Evolutionary conservation across 2,797 vertebrate genomes (phyloP).

Genomic region (Ispidina picta): DNA sequence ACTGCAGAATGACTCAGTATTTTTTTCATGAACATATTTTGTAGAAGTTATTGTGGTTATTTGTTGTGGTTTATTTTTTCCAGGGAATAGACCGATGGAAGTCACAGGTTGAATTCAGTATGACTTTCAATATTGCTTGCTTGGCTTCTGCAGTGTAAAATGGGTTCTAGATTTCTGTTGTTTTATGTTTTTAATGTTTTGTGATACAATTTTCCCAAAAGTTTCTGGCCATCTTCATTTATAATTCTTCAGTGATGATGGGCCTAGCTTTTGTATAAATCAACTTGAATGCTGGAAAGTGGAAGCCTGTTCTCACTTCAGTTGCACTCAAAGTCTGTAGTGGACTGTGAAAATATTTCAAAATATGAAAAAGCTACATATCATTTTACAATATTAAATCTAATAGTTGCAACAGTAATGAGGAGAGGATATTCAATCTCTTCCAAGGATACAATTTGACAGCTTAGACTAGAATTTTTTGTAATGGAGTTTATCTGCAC

Average conservation of each 20-base stretch:
- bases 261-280: not conserved
- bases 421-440: not conserved
- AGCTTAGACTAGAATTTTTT: not conserved
- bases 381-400: not conserved
- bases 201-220: not conserved
- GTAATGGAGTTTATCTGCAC: not conserved
- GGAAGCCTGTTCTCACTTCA: not conserved
- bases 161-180: not conserved
- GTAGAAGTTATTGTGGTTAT: not conserved
- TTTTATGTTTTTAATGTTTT: not conserved
- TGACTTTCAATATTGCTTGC: not conserved
- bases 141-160: not conserved
- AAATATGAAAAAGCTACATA: not conserved
- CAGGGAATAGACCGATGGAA: not conserved
- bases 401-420: not conserved
- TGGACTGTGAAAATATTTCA: not conserved
- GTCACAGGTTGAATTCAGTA: not conserved
- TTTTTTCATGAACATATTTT: not conserved
- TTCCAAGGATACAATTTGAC: not conserved
- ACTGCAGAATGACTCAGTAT: not conserved
- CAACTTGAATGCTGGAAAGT: not conserved
- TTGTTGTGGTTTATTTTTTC: not conserved
- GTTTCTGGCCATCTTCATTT: not conserved
- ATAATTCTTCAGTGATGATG: not conserved
- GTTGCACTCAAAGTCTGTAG: not conserved